A percentile compares a stretch with the other conserved stretches of the same genome.
Conservation (phyloP, 2,113 vertebrate genomes). For the Austrofundulus limnaeus region DNA sequence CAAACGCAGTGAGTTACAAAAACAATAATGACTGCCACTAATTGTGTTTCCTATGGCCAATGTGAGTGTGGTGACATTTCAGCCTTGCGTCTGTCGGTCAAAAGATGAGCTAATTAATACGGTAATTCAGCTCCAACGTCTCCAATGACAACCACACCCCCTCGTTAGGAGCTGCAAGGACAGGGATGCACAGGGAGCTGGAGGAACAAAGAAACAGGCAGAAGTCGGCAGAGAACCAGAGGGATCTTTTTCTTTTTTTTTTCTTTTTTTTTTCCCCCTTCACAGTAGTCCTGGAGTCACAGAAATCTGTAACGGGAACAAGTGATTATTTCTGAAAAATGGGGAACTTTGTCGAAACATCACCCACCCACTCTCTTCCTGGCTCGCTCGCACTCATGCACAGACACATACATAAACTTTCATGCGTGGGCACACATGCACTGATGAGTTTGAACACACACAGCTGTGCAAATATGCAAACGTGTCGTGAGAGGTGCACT, state of each 20-base stretch:
- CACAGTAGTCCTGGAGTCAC: constrained; percentile 60
- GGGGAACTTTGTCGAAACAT: constrained; percentile 73
- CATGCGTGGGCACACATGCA: constrained; percentile 39
- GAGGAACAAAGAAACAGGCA: constrained; percentile 23
- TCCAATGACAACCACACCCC: constrained; percentile 70
- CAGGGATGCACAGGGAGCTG: constrained; percentile 40
- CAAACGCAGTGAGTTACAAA: constrained; percentile 46
- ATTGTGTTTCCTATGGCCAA: constrained; percentile 75
- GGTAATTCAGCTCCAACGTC: constrained; percentile 69
- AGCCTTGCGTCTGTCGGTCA: constrained; percentile 74
- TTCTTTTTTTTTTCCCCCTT: constrained; percentile 49
- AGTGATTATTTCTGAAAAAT: constrained; percentile 75
- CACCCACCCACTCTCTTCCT: constrained; percentile 62
- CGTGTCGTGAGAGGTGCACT: constrained; percentile 5
- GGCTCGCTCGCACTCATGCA: constrained; percentile 5
- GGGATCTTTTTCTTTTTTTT: constrained; percentile 43
- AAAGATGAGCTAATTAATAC: constrained; percentile 79
- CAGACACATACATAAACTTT: constrained; percentile 21
- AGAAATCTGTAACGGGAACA: constrained; percentile 65
- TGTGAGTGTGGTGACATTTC: constrained; percentile 74
- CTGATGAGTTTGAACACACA: constrained; percentile 36
- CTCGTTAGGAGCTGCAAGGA: constrained; percentile 68
- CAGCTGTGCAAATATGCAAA: constrained; percentile 57
- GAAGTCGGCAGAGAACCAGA: constrained; percentile 21
- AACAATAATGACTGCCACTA: constrained; percentile 75